Conservation (phyloP, 2,113 vertebrate genomes). For the Stomatorhinus ivindoensis region DNA sequence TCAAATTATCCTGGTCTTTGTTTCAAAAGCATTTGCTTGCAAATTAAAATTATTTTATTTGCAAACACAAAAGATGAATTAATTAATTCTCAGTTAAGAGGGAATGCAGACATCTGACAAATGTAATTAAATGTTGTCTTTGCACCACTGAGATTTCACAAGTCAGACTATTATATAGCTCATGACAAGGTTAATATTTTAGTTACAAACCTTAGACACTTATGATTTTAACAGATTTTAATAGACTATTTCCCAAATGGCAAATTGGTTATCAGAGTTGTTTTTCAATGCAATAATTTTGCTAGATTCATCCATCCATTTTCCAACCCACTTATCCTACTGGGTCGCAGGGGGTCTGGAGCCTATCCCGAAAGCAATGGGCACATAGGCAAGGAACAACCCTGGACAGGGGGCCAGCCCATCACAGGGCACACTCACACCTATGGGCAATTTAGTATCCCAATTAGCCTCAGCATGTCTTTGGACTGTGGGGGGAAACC, state of each 20-base stretch:
- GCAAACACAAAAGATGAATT: not conserved
- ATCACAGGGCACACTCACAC: no score
- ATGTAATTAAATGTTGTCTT: not conserved
- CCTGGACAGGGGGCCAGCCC: no score
- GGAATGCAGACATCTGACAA: not conserved
- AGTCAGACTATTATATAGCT: not conserved
- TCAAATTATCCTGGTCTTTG: not conserved
- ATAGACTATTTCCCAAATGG: not conserved
- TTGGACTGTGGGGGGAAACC: no score
- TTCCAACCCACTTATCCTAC: no score
- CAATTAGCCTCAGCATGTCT: no score
- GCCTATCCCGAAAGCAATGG: no score
- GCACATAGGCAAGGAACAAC: no score
- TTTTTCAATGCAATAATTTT: not conserved
- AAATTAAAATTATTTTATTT: not conserved
- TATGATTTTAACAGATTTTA: not conserved
- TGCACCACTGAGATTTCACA: not conserved
- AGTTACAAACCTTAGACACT: not conserved
- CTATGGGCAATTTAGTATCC: no score
- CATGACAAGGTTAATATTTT: not conserved
- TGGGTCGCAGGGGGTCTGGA: no score
- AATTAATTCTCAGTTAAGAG: not conserved
- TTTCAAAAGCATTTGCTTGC: not conserved
- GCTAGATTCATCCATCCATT: no score
- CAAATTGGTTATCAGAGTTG: not conserved